phyloP scores from a whole-genome alignment of 2,888 invertebrate genomes.

The Dryobota labecula region DNA sequence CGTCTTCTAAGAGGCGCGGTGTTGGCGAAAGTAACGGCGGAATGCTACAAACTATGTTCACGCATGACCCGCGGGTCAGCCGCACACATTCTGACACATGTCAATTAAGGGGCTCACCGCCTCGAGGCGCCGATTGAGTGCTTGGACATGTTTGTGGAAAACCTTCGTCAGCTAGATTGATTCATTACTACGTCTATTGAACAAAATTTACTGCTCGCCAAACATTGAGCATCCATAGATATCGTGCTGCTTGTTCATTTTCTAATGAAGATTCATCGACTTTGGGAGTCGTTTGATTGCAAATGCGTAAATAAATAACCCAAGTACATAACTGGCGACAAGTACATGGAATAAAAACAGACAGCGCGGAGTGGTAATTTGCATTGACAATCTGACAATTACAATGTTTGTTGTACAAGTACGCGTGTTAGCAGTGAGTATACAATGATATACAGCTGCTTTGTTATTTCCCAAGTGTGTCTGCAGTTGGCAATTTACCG shows the following conservation, averaged over 20 bases:
- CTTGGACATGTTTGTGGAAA: conserved; percentile 89
- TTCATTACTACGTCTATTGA: conserved; percentile 84
- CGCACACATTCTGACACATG: conserved; percentile 89
- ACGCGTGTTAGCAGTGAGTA: conserved; percentile 72
- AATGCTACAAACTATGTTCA: conserved; percentile 86
- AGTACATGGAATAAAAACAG: conserved; percentile 60
- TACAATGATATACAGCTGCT: conserved; percentile 79
- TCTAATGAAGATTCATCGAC: conserved; percentile 77
- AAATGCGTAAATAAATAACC: conserved; percentile 54
- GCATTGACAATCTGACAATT: conserved; percentile 81
- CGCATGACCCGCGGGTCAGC: conserved; percentile 88
- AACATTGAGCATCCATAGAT: conserved; percentile 68
- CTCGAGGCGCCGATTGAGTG: conserved; percentile 86
- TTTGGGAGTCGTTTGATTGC: conserved; percentile 44
- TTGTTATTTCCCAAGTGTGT: conserved; percentile 86
- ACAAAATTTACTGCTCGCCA: conserved; percentile 76
- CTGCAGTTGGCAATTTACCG: conserved; percentile 86
- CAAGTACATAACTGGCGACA: conserved; percentile 51
- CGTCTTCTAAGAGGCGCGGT: conserved; percentile 73
- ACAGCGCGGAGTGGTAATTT: conserved; percentile 66
- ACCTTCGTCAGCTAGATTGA: conserved; percentile 85
- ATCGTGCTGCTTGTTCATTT: conserved; percentile 71
- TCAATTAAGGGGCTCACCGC: conserved; percentile 88
- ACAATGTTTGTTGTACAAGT: conserved; percentile 74
- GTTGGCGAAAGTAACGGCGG: conserved; percentile 86